These are phyloP conservation scores for Pristionchus arcanus DNA, from an alignment of 2,888 invertebrate genomes.

Conservation along the genomic window DNA sequence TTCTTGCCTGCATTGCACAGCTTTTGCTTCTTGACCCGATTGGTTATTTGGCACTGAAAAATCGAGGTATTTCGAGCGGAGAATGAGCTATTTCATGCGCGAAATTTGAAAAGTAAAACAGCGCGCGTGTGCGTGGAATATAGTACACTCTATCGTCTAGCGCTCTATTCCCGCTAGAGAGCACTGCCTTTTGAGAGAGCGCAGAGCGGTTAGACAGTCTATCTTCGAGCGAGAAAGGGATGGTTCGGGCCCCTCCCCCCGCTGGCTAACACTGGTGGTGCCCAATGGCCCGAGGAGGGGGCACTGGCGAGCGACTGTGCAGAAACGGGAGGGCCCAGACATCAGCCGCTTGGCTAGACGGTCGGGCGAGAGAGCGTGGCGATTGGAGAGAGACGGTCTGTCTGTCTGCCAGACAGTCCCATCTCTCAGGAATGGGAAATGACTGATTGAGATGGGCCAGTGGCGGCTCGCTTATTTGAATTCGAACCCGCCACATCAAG, in stretches of 20 bases:
- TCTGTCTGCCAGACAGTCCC: background rate
- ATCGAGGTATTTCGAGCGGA: background rate
- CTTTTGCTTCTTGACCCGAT: background rate
- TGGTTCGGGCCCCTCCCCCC: background rate
- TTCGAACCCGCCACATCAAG: background rate
- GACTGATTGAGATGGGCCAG: background rate
- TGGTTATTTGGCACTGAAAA: background rate
- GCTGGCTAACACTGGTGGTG: background rate
- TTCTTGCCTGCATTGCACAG: conserved; percentile 23
- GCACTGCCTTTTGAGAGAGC: background rate
- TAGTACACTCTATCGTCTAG: background rate
- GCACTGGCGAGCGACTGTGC: background rate
- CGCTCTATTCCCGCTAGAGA: background rate
- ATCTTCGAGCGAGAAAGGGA: background rate
- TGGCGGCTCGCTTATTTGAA: background rate
- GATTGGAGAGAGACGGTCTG: background rate
- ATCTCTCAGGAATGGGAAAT: background rate
- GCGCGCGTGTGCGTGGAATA: background rate
- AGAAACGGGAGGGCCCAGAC: background rate
- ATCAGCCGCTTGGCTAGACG: background rate
- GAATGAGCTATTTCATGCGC: background rate
- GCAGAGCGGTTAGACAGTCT: background rate
- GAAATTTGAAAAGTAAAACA: background rate
- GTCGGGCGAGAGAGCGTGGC: conserved; percentile 1
- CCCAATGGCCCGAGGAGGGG: background rate